These are phyloP conservation scores for Polymixis lichenea DNA, from an alignment of 2,888 invertebrate genomes.

Conservation along the genomic window DNA sequence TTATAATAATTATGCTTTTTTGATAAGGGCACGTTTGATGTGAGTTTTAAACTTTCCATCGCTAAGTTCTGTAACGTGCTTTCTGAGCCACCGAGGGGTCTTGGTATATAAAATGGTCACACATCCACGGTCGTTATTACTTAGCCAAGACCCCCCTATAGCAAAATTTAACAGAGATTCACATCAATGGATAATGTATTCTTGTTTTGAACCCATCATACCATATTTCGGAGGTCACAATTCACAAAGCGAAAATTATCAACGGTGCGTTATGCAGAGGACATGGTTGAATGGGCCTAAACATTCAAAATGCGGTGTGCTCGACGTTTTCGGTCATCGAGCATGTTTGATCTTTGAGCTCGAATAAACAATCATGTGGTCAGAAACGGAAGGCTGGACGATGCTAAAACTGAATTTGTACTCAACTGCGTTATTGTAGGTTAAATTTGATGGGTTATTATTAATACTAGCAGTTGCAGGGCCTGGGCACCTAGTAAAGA, in stretches of 20 bases:
- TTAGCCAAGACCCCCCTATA: no score
- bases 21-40: no score
- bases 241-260: constrained; percentile 15
- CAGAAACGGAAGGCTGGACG: neutral
- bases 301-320: constrained; percentile 41
- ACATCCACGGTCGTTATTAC: no score
- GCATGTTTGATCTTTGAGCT: constrained; percentile 41
- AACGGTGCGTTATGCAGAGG: constrained; percentile 11
- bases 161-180: neutral
- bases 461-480: neutral
- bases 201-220: neutral
- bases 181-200: neutral
- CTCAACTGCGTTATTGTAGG: neutral
- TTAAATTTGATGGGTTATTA: neutral
- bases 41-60: no score
- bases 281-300: constrained; percentile 32
- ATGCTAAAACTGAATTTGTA: constrained; percentile 19
- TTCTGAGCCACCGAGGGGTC: no score
- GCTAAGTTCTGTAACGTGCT: no score
- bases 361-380: constrained; percentile 39
- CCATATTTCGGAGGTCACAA: constrained; percentile 10
- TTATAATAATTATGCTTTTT: no score
- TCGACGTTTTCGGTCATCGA: constrained; percentile 49
- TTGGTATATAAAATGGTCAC: no score
- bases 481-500: no score